Evolutionary conservation across 1,140 invertebrate genomes (phyloP).

Genomic region (Temnothorax nylanderi): DNA sequence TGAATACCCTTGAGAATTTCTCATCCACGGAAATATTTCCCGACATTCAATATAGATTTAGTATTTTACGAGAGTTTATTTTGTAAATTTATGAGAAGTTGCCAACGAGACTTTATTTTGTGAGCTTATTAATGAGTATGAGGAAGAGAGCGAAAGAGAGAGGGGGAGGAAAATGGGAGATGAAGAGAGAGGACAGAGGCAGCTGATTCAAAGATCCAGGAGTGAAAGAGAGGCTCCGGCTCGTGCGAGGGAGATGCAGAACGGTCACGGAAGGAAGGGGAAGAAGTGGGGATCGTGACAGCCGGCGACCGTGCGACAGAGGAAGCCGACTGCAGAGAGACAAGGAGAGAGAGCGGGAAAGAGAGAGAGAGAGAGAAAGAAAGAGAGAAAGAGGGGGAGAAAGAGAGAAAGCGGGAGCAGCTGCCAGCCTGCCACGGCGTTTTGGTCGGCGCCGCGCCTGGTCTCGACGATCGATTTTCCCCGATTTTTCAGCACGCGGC

Average conservation of each 20-base stretch:
- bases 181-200: conserved; percentile 9
- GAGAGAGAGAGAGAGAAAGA: not conserved
- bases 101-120: not conserved
- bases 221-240: conserved; percentile 1
- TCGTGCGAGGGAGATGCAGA: not conserved
- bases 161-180: not conserved
- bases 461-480: conserved; percentile 73
- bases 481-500: conserved; percentile 71
- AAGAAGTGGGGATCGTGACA: conserved; percentile 48
- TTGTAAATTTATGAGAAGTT: not conserved
- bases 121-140: not conserved
- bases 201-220: conserved; percentile 32
- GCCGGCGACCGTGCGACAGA: conserved; percentile 30
- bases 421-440: conserved; percentile 49
- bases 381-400: conserved; percentile 1
- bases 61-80: not conserved
- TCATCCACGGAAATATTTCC: not conserved
- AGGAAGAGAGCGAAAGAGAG: not conserved
- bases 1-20: not conserved
- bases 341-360: not conserved
- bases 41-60: not conserved
- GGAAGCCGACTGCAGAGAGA: conserved; percentile 28
- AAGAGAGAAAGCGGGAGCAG: conserved; percentile 48
- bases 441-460: conserved; percentile 74
- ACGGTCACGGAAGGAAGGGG: conserved; percentile 5